phyloP scores from a whole-genome alignment of 2,797 vertebrate species.

The Thunnus albacares region DNA sequence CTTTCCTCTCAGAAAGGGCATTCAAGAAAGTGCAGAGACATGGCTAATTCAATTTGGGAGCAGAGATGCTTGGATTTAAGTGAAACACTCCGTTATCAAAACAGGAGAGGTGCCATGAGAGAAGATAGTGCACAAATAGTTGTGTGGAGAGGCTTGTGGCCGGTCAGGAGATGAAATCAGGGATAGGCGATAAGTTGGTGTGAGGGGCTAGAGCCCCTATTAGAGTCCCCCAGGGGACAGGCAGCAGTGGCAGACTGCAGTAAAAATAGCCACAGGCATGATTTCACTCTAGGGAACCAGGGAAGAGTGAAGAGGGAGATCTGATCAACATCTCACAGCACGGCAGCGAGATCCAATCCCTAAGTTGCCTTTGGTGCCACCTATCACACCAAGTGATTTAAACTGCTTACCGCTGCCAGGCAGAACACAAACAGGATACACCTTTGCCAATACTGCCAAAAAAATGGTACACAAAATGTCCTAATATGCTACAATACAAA shows the following conservation, averaged over 20 bases:
- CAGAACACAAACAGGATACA: slow-evolving; percentile 64
- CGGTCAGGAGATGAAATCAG: slow-evolving; percentile 84
- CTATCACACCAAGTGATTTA: slow-evolving; percentile 80
- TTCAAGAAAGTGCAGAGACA: slow-evolving; percentile 75
- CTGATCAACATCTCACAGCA: slow-evolving; percentile 81
- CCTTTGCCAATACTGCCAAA: slow-evolving; percentile 25
- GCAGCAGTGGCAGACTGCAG: slow-evolving; percentile 71
- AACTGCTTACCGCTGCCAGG: slow-evolving; percentile 73
- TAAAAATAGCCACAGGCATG: slow-evolving; percentile 84
- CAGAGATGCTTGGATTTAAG: slow-evolving; percentile 74
- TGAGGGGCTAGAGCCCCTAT: slow-evolving; percentile 81
- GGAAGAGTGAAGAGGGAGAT: slow-evolving; percentile 75
- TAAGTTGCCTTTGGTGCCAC: slow-evolving; percentile 76
- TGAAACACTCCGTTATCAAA: slow-evolving; percentile 81
- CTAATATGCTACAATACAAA: slow-evolving; percentile 11
- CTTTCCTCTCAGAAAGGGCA: slow-evolving; percentile 64
- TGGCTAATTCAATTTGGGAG: slow-evolving; percentile 82
- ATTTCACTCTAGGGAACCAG: slow-evolving; percentile 79
- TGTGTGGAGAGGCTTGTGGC: slow-evolving; percentile 74
- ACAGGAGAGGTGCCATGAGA: slow-evolving; percentile 77
- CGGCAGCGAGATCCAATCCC: slow-evolving; percentile 80
- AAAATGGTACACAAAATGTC: slow-evolving; percentile 23
- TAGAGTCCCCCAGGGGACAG: slow-evolving; percentile 79
- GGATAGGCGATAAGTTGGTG: slow-evolving; percentile 80
- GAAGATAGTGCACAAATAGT: slow-evolving; percentile 66